These are phyloP conservation scores for Cherax quadricarinatus DNA, from an alignment of 1,140 invertebrate genomes.

Conservation along the genomic window DNA sequence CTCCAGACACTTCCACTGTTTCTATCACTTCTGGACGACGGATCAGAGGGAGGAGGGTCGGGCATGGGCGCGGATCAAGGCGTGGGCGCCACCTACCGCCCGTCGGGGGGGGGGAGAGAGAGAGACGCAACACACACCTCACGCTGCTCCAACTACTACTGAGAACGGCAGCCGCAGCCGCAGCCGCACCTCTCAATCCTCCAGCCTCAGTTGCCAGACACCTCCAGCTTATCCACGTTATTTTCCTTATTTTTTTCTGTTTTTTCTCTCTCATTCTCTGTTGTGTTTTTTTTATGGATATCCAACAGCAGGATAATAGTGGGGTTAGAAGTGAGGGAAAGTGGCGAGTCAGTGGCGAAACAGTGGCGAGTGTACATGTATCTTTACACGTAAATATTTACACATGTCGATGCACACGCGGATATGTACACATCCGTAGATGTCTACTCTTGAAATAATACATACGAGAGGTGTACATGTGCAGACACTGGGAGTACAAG, in stretches of 20 bases:
- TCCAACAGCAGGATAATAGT: not conserved
- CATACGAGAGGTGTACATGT: too few species aligned
- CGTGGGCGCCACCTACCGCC: conserved; percentile 2
- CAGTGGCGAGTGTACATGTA: not conserved
- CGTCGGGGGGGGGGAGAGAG: not conserved
- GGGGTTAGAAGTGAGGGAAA: not conserved
- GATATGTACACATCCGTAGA: not conserved
- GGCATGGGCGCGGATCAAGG: not conserved
- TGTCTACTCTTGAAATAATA: too few species aligned
- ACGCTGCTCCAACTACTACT: conserved; percentile 33
- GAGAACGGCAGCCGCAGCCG: conserved; percentile 29
- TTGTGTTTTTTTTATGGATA: conserved; percentile 1
- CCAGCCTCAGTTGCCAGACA: conserved; percentile 15
- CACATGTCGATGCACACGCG: not conserved
- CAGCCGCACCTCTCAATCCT: conserved; percentile 20
- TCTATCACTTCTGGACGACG: too few species aligned
- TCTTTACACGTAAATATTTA: not conserved
- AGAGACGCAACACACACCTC: not conserved
- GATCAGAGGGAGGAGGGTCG: not conserved
- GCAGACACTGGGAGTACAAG: too few species aligned
- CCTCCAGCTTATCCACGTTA: conserved; percentile 33
- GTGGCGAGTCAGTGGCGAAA: too few species aligned
- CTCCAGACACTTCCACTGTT: too few species aligned
- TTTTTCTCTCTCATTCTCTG: too few species aligned
- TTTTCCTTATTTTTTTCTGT: not conserved